Evolutionary conservation across 2,113 vertebrate genomes (phyloP).

Genomic region (Scartelaos histophorus): DNA sequence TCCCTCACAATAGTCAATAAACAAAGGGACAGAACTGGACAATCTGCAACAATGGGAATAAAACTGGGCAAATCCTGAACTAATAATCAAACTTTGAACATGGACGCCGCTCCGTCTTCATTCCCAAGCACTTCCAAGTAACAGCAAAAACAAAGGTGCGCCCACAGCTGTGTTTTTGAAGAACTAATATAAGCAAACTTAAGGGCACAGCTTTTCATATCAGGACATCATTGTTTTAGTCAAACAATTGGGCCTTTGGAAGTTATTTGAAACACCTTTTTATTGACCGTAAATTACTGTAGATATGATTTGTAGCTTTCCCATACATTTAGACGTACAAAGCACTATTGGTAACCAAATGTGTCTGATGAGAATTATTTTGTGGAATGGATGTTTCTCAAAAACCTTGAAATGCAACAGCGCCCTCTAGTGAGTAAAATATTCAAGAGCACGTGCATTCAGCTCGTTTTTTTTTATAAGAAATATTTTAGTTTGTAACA

Average conservation of each 20-base stretch:
- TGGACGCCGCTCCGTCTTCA: conserved; percentile 38
- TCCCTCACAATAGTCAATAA: conserved; percentile 69
- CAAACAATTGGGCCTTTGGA: conserved; percentile 58
- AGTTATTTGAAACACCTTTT: conserved; percentile 46
- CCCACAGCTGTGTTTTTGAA: conserved; percentile 52
- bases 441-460: background rate
- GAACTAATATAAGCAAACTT: conserved; percentile 46
- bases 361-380: background rate
- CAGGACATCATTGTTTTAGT: conserved; percentile 70
- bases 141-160: conserved; percentile 26
- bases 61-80: conserved; percentile 52
- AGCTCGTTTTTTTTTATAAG: too few species aligned
- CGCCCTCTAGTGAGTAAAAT: conserved; percentile 27
- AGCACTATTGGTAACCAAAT: background rate
- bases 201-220: conserved; percentile 50
- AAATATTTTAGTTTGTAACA: too few species aligned
- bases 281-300: conserved; percentile 23
- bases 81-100: conserved; percentile 75
- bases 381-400: background rate
- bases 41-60: conserved; percentile 68
- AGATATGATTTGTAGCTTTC: background rate
- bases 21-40: conserved; percentile 53
- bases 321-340: background rate
- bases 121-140: conserved; percentile 49
- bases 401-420: background rate